Base-by-base conservation (phyloP, 2,888 invertebrate species). In the Rhagophthalmus giganteus region DNA sequence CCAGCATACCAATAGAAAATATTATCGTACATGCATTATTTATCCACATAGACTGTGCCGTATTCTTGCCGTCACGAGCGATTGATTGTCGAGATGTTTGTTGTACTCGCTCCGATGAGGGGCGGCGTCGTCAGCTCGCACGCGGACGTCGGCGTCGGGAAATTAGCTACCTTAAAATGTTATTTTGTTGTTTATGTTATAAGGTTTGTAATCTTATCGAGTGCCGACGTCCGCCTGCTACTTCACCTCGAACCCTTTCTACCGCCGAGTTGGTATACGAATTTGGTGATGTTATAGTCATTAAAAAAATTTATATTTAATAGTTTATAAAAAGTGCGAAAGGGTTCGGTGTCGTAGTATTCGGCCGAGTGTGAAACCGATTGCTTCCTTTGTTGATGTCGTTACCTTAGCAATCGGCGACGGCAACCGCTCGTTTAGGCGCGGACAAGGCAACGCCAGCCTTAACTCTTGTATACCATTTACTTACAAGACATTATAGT, bases 271-370 rank as follows among this genome's bases (percentile, higher is more conserved):
- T 53, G 60, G 64, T 66, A 65, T 65, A 65, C 65, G 65, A 65
- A 57, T 63, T 64, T 61, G 62, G 63, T 65, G 62, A 65, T 65
- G 58, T 62, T 57, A 57, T 62, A 61, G 61, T 63, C 63, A 61
- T 61, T 61, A 57, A 57, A 57, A 58, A 50, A 60, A 60, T 55
- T 57, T 57, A 57, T 58, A 52, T 57, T 54, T 59, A 58, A 58
- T 59, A 59, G 57, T 59, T 59, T 35, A 50, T 58, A 35, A 54
- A 54, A 54, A 42, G 52, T 54, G 49, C 33, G 58, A 51, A 44
- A 40, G 45, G 52, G 45, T 52, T 41, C 45, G 24, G 24, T 27
- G 7, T 9, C 30, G 20, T 13, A 35, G 14, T 31, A 32, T 24
- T 10, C 12, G 46, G 40, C 52, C 28, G 41, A 37, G 24, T 32